Base-by-base conservation (phyloP, 1,140 invertebrate genomes). In the Scaptomyza graminum region DNA sequence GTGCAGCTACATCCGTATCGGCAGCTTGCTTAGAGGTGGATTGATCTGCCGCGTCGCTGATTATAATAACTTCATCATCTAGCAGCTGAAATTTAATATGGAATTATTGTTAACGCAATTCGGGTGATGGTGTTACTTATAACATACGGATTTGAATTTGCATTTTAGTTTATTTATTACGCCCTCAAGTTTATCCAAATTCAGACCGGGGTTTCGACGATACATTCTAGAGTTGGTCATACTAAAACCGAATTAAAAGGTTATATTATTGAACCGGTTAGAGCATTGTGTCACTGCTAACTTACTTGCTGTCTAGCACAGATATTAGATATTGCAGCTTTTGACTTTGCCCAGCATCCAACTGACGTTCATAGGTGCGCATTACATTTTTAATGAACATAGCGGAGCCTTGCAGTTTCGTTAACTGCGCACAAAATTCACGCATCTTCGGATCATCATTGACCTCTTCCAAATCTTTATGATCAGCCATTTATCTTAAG, bases 271-370 rank as follows among this genome's bases (percentile, higher is more conserved):
- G 25, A 22, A 55, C 12, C 37, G 7, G 18, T 18, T 55, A 0
- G 39, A 55, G 18, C 6, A 13, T 55, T 34, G 3, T 18, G 16
- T n/a, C 15, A 28, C 5, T 11, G 3, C 0, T 3, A 9, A 70
- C 81, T 67, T 81, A 84, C 81, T 78, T 47, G 50, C 63, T 52
- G 8, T 71, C 50, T 5, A 85, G 41, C 6, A 84, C 39, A 0
- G 43, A 11, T 4, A 64, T 18, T 5, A 84, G 59, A 5, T 51
- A 44, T 5, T 59, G 16, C 2, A 84, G 44, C 0, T 76, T 79
- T 0, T 16, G 54, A 13, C 28, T 56, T 34, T 81, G 74, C 1
- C 51, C 28, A 8, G 11, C 2, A 31, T 74, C 67, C 18, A 87
- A 37, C 1, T 41, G 49, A 0, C 18, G 6, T 16, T 39, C 39